Evolutionary conservation across 2,888 invertebrate genomes (phyloP).

Genomic region (Himalopsyche tibetana): DNA sequence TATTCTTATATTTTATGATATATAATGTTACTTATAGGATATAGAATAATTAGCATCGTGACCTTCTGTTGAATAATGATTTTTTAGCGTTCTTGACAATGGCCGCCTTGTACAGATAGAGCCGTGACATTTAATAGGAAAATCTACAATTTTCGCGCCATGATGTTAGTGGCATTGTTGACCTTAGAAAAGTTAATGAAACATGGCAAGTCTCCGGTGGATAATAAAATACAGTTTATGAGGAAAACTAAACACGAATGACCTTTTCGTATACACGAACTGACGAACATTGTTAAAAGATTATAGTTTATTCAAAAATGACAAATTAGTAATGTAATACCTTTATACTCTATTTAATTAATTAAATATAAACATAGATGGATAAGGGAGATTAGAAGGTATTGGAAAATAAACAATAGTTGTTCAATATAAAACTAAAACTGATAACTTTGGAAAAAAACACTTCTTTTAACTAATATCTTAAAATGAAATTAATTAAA

Average conservation of each 20-base stretch:
- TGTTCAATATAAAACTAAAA: too few species aligned
- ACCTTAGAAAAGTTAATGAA: constrained; percentile 35
- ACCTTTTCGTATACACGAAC: constrained; percentile 5
- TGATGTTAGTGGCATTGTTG: neutral
- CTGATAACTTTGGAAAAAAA: too few species aligned
- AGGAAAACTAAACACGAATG: constrained; percentile 11
- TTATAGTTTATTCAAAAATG: neutral
- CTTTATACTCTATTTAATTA: neutral
- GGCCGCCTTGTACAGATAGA: neutral
- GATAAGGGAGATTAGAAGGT: neutral
- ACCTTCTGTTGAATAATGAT: too few species aligned
- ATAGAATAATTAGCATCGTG: too few species aligned
- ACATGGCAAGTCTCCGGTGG: constrained; percentile 9
- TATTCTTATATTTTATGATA: too few species aligned
- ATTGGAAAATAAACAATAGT: too few species aligned
- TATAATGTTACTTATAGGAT: too few species aligned
- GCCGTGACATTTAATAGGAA: constrained; percentile 11
- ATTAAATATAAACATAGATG: neutral
- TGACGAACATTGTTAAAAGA: neutral
- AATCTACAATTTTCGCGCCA: constrained; percentile 4
- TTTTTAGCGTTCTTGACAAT: too few species aligned
- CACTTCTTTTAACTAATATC: too few species aligned
- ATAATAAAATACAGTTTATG: constrained; percentile 32
- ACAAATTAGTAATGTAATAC: too few species aligned
- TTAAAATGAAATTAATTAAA: too few species aligned